Evolutionary conservation across 2,888 invertebrate genomes (phyloP).

Genomic region (Noctua fimbriata): DNA sequence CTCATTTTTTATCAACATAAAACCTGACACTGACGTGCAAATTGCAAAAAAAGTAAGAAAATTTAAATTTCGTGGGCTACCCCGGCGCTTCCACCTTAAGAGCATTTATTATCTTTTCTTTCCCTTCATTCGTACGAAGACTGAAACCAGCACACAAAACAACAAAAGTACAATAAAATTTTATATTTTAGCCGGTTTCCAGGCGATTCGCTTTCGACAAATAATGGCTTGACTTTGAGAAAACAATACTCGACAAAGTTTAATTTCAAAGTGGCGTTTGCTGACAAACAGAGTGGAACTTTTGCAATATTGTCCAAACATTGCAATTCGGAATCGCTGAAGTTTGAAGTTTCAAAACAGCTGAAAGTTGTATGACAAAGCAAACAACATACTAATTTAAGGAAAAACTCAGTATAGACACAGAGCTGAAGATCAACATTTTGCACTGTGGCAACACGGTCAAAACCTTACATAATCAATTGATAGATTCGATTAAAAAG

Average conservation of each 20-base stretch:
- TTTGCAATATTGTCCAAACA: conserved; percentile 49
- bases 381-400: conserved; percentile 19
- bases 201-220: conserved; percentile 16
- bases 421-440: not conserved
- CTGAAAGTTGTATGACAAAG: conserved; percentile 30
- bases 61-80: too few relatives aligned
- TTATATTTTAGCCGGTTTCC: conserved; percentile 16
- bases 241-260: conserved; percentile 42
- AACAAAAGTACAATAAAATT: not conserved
- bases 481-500: not conserved
- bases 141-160: conserved; percentile 17
- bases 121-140: not conserved
- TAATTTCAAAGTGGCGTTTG: conserved; percentile 28
- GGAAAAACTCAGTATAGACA: not conserved
- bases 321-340: conserved; percentile 43
- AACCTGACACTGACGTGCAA: too few relatives aligned
- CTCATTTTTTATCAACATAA: too few relatives aligned
- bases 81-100: not conserved
- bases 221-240: conserved; percentile 24
- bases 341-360: conserved; percentile 43
- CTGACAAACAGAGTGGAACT: conserved; percentile 41
- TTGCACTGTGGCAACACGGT: not conserved
- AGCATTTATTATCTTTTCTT: conserved; percentile 26
- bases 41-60: too few relatives aligned
- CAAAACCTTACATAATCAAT: not conserved